These are phyloP conservation scores for Hybognathus amarus DNA, from an alignment of 2,797 vertebrate species.

Conservation along the genomic window DNA sequence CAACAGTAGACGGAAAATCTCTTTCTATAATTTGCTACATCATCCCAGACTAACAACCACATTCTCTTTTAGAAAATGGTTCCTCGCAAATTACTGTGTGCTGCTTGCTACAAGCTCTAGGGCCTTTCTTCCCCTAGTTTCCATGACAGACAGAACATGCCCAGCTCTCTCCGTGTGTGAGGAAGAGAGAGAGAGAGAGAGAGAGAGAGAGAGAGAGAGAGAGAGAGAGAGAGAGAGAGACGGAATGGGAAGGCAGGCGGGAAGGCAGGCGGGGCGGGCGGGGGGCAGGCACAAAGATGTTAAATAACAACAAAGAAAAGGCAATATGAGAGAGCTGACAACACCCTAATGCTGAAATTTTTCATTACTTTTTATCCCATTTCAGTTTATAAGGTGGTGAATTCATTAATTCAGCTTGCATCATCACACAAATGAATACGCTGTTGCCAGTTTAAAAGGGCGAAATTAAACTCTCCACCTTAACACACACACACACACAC, in stretches of 20 bases:
- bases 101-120: slow-evolving; percentile 74
- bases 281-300: neutral
- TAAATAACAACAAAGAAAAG: slow-evolving; percentile 19
- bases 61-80: slow-evolving; percentile 76
- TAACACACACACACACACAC: no score
- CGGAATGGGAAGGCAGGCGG: no score
- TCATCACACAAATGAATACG: slow-evolving; percentile 9
- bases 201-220: neutral
- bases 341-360: slow-evolving; percentile 23
- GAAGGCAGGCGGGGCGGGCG: neutral
- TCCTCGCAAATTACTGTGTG: slow-evolving; percentile 74
- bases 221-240: neutral
- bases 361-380: slow-evolving; percentile 33
- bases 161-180: slow-evolving; percentile 64
- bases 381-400: slow-evolving; percentile 36
- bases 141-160: slow-evolving; percentile 81
- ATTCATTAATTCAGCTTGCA: slow-evolving; percentile 44
- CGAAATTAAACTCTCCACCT: neutral
- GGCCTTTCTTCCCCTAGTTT: slow-evolving; percentile 81
- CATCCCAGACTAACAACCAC: slow-evolving; percentile 58
- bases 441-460: neutral
- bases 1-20: neutral
- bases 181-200: slow-evolving; percentile 64
- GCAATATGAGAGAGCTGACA: slow-evolving; percentile 1
- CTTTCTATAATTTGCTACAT: slow-evolving; percentile 40